A percentile compares a stretch with the other conserved stretches of the same genome.
Conservation (phyloP, 2,888 invertebrate genomes). For the Liopterus haemorrhoidalis region DNA sequence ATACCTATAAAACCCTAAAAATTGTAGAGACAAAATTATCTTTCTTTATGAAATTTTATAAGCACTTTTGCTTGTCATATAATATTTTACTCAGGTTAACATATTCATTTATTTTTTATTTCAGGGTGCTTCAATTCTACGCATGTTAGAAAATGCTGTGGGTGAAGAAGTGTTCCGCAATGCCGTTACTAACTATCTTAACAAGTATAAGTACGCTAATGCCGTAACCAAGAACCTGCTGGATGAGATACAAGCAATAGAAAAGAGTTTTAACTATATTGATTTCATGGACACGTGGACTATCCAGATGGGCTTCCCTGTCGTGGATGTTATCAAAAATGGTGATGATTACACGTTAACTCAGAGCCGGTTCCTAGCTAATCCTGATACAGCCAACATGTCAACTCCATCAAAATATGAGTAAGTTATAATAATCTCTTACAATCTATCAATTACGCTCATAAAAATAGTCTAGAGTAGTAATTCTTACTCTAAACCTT, state of each 20-base stretch:
- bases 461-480: background rate
- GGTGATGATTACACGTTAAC: conserved; percentile 53
- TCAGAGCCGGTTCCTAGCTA: conserved; percentile 70
- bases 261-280: conserved; percentile 50
- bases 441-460: background rate
- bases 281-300: conserved; percentile 83
- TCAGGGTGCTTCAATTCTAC: conserved; percentile 77
- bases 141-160: conserved; percentile 83
- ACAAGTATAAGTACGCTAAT: conserved; percentile 62
- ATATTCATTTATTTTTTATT: conserved; percentile 26
- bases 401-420: conserved; percentile 44
- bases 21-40: conserved; percentile 4
- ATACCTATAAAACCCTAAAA: background rate
- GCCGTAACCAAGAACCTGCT: conserved; percentile 77
- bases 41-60: too few species aligned
- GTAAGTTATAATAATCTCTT: conserved; percentile 39
- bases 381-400: conserved; percentile 54
- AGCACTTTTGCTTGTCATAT: too few species aligned
- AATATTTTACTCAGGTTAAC: too few species aligned
- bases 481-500: background rate
- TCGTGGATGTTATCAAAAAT: conserved; percentile 56
- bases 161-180: conserved; percentile 63
- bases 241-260: conserved; percentile 56
- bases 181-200: conserved; percentile 70
- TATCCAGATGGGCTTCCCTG: conserved; percentile 80